Percentiles rank a stretch among this genome's conserved stretches.
These are phyloP conservation scores for Pseudococcus jackbeardsleyi DNA, from an alignment of 2,888 invertebrate species.

Conservation along the genomic window DNA sequence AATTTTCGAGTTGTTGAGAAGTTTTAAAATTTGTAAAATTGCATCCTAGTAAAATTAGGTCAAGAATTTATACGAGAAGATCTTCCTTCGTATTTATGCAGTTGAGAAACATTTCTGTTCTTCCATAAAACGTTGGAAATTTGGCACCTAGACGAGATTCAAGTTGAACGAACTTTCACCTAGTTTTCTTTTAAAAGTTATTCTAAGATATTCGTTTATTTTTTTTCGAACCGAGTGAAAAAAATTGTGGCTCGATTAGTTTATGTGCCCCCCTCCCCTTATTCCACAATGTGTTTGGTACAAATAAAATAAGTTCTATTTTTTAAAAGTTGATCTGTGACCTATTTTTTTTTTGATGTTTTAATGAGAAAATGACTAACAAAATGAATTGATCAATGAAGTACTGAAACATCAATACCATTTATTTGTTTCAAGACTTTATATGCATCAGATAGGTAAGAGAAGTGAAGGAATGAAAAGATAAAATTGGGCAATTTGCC, in stretches of 20 bases:
- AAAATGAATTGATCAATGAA: no score
- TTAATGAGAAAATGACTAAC: no score
- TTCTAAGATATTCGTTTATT: neutral
- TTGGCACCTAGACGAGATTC: neutral
- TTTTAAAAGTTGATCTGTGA: neutral
- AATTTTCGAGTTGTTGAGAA: neutral
- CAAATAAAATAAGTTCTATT: no score
- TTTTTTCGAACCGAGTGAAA: neutral
- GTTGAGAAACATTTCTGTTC: neutral
- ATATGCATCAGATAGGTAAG: no score
- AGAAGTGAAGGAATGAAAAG: no score
- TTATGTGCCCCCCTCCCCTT: neutral
- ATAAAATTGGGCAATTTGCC: no score
- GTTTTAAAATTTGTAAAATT: neutral
- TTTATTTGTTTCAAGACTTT: no score
- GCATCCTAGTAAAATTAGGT: neutral
- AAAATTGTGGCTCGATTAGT: neutral
- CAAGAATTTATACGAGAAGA: neutral
- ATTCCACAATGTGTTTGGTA: no score
- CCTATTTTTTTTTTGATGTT: no score
- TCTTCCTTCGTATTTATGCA: neutral
- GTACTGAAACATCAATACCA: no score
- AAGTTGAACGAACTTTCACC: constrained; percentile 17
- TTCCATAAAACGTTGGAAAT: neutral
- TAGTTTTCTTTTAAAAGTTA: neutral